Base-by-base conservation (phyloP, 2,888 invertebrate species). In the Andrena camellia region DNA sequence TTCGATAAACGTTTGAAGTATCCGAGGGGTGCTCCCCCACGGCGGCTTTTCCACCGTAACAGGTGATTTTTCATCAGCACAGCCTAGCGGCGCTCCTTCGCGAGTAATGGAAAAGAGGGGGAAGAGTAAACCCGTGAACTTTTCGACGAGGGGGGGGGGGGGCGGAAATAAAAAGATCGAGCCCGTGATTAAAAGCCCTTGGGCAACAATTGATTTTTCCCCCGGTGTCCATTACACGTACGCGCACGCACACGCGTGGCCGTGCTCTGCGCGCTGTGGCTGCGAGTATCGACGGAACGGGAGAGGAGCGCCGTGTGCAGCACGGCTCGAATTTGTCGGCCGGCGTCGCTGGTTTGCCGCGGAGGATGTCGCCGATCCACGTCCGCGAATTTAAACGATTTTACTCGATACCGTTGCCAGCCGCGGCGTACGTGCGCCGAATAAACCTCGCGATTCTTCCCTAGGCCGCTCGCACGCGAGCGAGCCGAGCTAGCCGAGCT, bases 131-230 rank as follows among this genome's bases (percentile, higher is more conserved):
- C 74, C 81, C 50, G 81, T 74, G 80, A 81, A 79, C 79, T 79
- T 81, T 80, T 69, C 69, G 76, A 63, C 64, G 68, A 78, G 33
- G 81, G 79, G 59, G 68, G 78, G 79, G 33, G 81, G 79, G 59
- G 68, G 78, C 87, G 91, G 91, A 92, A 92, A 92, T 91, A 90
- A 91, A 92, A 90, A 91, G 87, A 90, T 89, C 87, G 82, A 83
- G 79, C 73, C 84, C 83, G 87, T 92, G 92, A 93, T 93, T 92
- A 92, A 93, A 93, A 92, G 89, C 91, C 92, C 90, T 90, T 77
- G 86, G 90, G 92, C 91, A 80, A 85, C 88, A 88, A 92, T 91
- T 92, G 92, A 92, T 92, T 92, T 92, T 90, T 88, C 87, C 87
- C 88, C 78, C 77, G 42, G 89, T 83, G 80, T 82, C 85, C 78